A percentile compares a stretch with the other conserved stretches of the same genome.
Conservation (phyloP, 1,140 invertebrate species). For the Drosophila littoralis region DNA sequence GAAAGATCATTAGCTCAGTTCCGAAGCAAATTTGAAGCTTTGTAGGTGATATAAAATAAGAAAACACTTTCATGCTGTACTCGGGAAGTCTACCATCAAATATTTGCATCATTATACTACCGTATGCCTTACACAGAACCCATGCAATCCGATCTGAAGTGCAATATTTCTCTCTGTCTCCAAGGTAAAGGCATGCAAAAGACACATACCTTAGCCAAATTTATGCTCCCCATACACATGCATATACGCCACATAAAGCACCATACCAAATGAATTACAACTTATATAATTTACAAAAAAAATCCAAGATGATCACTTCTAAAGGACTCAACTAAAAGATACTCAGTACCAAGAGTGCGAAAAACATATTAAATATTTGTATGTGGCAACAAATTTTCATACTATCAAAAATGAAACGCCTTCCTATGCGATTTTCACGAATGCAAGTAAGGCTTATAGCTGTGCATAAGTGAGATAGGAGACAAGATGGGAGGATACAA, state of each 20-base stretch:
- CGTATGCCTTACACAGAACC: neutral
- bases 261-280: slow-evolving; percentile 50
- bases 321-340: slow-evolving; percentile 26
- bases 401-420: too few species aligned
- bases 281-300: slow-evolving; percentile 31
- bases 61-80: neutral
- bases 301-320: neutral
- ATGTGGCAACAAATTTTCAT: too few species aligned
- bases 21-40: neutral
- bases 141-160: neutral
- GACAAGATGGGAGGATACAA: too few species aligned
- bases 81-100: neutral
- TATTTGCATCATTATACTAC: neutral
- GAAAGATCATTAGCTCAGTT: slow-evolving; percentile 23
- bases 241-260: neutral
- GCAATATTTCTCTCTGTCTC: neutral
- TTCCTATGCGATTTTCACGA: too few species aligned
- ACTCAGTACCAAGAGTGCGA: neutral
- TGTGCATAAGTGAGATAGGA: too few species aligned
- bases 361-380: too few species aligned
- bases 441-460: too few species aligned
- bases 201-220: neutral
- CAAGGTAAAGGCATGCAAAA: neutral
- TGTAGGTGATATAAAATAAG: neutral
- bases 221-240: neutral